Evolutionary conservation across 2,113 vertebrate genomes (phyloP), one percentile per base, ranked within the genome.

Genomic region (Dasypus novemcinctus): DNA sequence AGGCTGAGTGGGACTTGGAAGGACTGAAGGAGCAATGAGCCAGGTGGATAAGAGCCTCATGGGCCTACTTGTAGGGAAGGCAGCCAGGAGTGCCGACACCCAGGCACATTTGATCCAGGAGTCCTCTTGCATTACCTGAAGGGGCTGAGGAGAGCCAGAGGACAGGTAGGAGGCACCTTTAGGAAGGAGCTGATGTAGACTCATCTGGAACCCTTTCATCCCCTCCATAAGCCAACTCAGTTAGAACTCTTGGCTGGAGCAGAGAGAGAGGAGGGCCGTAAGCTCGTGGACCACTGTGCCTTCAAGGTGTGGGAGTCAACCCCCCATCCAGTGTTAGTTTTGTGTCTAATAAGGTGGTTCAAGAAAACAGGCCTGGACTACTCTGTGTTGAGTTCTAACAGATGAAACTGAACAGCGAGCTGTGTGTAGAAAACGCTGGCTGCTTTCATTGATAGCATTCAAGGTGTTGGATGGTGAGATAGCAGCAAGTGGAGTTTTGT

Each of bases 391-490:
- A 84, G 41, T 92, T 29, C 61, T 33, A 95, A 33, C 83, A 63
- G 36, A 81, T 81, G 76, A 95, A 59, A 36, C 36, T 63, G 25
- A 76, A 14, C 72, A 76, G 66, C 57, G 85, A 72, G 57, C 90
- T 83, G 9, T 46, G 84, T 38, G 31, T 33, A 5, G 63, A 10
- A 64, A 79, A 79, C 17, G 33, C 76, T 59, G 66, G n/a, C 52
- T 57, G 61, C 91, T 93, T 27, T 82, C 79, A 27, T 88, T 91
- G 59, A 20, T 41, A 33, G 90, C n/a, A 25, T 59, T 29, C 59
- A 75, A n/a, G 71, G 74, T 87, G 63, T 64, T 63, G 29, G 91
- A 10, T 66, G 69, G 54, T 52, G 59, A 54, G 38, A 41, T 46
- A 17, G 15, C 91, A 91, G 27, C 90, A 79, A 3, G 36, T 85